A percentile compares a stretch with the other conserved stretches of the same genome.
Conservation (phyloP, 1,140 invertebrate genomes). For the Cryptotermes secundus region DNA sequence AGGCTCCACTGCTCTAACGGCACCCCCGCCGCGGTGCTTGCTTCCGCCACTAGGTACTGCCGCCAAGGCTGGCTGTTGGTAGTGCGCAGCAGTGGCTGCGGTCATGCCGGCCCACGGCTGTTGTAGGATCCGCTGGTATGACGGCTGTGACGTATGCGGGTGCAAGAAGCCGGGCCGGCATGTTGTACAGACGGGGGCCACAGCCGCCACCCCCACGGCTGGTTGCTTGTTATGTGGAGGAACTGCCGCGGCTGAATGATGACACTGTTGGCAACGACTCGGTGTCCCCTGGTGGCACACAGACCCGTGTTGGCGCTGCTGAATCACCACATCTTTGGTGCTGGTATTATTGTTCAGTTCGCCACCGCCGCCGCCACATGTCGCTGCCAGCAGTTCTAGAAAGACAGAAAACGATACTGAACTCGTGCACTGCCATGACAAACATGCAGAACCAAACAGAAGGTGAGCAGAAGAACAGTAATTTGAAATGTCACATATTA, state of each 20-base stretch:
- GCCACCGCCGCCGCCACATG: constrained; percentile 23
- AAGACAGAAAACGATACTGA: background rate
- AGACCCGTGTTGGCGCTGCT: no score
- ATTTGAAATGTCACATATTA: no score
- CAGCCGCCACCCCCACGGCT: constrained; percentile 34
- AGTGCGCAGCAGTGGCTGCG: background rate
- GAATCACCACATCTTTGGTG: background rate
- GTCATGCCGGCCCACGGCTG: constrained; percentile 36
- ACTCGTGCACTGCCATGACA: no score
- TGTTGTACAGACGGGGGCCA: constrained; percentile 30
- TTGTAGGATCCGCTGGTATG: constrained; percentile 19
- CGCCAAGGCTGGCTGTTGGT: constrained; percentile 17
- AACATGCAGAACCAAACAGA: no score
- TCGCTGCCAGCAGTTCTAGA: constrained; percentile 30
- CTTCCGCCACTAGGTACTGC: background rate
- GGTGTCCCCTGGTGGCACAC: background rate
- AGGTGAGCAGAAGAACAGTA: no score
- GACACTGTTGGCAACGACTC: background rate
- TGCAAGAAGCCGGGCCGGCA: constrained; percentile 35
- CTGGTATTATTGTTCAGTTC: constrained; percentile 34
- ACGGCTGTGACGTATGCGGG: constrained; percentile 8
- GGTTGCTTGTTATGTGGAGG: constrained; percentile 24
- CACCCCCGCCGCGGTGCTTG: constrained; percentile 25
- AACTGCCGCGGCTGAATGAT: background rate
- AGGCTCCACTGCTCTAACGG: constrained; percentile 28